A percentile compares a stretch with the other conserved stretches of the same genome.
phyloP scores from a whole-genome alignment of 1,140 invertebrate species.

The Leptopilina boulardi region DNA sequence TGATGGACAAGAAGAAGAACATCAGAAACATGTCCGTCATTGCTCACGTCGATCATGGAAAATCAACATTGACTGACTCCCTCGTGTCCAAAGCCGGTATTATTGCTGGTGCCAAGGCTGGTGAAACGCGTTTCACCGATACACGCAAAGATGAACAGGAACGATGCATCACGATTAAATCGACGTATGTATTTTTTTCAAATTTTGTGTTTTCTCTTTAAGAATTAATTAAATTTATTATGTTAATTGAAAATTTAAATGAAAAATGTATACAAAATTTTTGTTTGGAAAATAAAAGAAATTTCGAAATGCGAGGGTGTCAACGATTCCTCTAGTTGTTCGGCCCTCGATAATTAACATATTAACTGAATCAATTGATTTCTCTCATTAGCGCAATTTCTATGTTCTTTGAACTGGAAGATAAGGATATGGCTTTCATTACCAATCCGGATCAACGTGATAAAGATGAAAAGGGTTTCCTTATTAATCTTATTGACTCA shows the following conservation, averaged over 20 bases:
- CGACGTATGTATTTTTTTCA: slow-evolving; percentile 87
- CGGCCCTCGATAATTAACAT: too few relatives aligned
- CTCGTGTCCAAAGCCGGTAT: slow-evolving; percentile 99
- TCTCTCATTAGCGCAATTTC: slow-evolving; percentile 90
- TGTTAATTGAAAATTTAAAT: too few relatives aligned
- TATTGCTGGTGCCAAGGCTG: slow-evolving; percentile 98
- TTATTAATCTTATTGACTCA: slow-evolving; percentile 99
- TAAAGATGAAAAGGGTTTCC: slow-evolving; percentile 94
- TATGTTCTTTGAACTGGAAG: slow-evolving; percentile 97
- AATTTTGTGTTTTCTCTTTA: background rate
- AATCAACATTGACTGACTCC: slow-evolving; percentile 99
- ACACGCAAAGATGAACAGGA: slow-evolving; percentile 99
- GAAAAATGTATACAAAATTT: too few relatives aligned
- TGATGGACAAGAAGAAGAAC: slow-evolving; percentile 99
- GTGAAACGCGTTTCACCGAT: slow-evolving; percentile 99
- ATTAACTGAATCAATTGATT: background rate
- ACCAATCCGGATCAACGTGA: slow-evolving; percentile 91
- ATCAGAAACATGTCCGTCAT: slow-evolving; percentile 99
- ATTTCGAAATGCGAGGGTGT: too few relatives aligned
- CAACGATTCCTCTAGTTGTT: too few relatives aligned
- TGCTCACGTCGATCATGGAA: slow-evolving; percentile 99
- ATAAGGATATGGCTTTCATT: slow-evolving; percentile 95
- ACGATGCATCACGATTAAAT: slow-evolving; percentile 99
- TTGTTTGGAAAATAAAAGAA: too few relatives aligned
- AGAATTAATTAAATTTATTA: too few relatives aligned